Evolutionary conservation across 2,797 vertebrate genomes (phyloP).

Genomic region (Onychomys arenicola): DNA sequence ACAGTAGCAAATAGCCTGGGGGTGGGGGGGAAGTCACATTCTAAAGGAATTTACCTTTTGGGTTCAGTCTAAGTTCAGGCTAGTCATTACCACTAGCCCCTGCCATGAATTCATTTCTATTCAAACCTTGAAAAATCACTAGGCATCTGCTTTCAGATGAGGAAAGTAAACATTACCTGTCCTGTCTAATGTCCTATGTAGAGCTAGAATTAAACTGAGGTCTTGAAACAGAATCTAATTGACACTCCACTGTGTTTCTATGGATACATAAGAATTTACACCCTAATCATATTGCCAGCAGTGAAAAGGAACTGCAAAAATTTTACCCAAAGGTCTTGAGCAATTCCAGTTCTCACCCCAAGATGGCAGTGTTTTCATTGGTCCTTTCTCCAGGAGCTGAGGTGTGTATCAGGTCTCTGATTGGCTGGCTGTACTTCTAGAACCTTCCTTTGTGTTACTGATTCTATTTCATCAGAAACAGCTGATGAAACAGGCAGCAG

Average conservation of each 20-base stretch:
- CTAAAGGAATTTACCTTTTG: not conserved
- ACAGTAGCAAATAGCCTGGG: not conserved
- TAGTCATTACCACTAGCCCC: not conserved
- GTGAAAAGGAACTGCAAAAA: not conserved
- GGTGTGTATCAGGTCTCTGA: not conserved
- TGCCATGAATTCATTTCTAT: not conserved
- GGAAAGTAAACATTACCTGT: not conserved
- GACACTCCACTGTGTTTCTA: too few relatives aligned
- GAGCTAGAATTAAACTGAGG: not conserved
- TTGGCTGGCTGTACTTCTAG: not conserved
- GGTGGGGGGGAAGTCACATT: not conserved
- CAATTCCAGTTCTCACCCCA: not conserved
- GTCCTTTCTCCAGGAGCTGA: not conserved
- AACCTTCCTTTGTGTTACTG: too few relatives aligned
- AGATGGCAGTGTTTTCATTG: slow-evolving; percentile 39
- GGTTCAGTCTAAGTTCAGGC: not conserved
- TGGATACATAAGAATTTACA: too few relatives aligned
- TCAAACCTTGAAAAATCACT: not conserved
- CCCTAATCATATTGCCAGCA: not conserved
- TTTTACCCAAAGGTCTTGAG: not conserved
- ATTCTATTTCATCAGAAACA: not conserved
- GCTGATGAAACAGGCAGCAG: not conserved
- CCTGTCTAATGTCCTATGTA: not conserved
- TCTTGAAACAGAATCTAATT: too few relatives aligned
- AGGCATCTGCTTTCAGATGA: not conserved